A percentile compares a stretch with the other conserved stretches of the same genome.
Conservation (phyloP, 2,888 invertebrate species). For the Eueremaeus valkanovi region DNA sequence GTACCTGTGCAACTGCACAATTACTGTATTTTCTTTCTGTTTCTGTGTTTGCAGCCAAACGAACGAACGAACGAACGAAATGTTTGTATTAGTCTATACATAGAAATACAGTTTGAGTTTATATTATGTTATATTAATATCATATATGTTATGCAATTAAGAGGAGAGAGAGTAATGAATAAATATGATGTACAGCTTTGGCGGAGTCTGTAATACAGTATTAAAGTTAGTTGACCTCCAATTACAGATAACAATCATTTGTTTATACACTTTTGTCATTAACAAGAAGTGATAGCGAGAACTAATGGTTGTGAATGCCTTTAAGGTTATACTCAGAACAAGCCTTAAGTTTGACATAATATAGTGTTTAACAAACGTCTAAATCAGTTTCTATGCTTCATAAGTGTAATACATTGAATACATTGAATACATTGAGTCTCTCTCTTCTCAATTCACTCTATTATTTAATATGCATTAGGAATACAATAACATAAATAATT, state of each 20-base stretch:
- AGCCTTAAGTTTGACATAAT: constrained; percentile 1
- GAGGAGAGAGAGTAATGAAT: not conserved
- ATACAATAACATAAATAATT: not conserved
- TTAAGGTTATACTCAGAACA: constrained; percentile 1
- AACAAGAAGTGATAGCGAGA: constrained; percentile 23
- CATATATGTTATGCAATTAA: constrained; percentile 9
- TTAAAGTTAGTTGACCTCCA: constrained; percentile 26
- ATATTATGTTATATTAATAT: not conserved
- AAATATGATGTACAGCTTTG: constrained; percentile 6
- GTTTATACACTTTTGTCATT: constrained; percentile 31
- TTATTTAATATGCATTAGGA: not conserved
- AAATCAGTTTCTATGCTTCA: constrained; percentile 9
- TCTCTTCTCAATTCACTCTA: no score
- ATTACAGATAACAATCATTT: constrained; percentile 27
- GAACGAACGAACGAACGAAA: no score
- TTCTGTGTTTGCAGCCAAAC: no score
- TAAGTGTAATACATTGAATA: no score
- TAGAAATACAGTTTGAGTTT: no score
- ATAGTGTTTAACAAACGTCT: constrained; percentile 20
- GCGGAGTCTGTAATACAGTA: not conserved
- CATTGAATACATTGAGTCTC: no score
- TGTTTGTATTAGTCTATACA: constrained; percentile 20
- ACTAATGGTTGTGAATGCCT: constrained; percentile 16
- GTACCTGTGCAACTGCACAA: not conserved
- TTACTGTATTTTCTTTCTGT: not conserved